phyloP scores from a whole-genome alignment of 1,140 invertebrate species.

The Atta cephalotes region DNA sequence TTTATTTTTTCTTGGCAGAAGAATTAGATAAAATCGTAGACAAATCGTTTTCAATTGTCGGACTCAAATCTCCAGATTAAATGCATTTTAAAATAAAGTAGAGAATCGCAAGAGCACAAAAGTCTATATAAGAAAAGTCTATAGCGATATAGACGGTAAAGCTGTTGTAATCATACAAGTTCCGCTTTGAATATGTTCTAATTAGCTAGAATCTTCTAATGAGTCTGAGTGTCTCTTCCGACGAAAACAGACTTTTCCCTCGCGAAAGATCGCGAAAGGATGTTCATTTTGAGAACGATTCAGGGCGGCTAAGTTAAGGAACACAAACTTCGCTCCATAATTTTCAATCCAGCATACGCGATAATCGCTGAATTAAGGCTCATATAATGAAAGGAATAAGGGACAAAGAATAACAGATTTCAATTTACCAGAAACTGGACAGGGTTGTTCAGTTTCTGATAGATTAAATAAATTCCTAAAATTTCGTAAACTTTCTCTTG shows the following conservation, averaged over 20 bases:
- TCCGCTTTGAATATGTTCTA: neutral
- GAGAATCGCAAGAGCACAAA: neutral
- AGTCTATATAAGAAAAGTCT: neutral
- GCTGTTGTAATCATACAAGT: neutral
- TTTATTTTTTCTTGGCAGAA: neutral
- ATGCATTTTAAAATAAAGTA: neutral
- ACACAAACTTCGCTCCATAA: neutral
- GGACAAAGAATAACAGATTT: too few relatives aligned
- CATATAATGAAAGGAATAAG: too few relatives aligned
- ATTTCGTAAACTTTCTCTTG: too few relatives aligned
- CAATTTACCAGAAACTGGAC: too few relatives aligned
- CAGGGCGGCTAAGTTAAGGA: neutral
- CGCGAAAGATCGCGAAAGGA: neutral
- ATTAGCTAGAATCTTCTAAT: conserved; percentile 27
- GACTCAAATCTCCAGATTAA: neutral
- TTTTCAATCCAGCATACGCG: neutral
- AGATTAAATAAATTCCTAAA: too few relatives aligned
- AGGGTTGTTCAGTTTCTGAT: too few relatives aligned
- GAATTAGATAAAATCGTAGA: neutral
- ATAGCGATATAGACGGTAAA: neutral
- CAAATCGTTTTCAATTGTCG: neutral
- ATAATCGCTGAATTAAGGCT: too few relatives aligned
- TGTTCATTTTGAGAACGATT: neutral
- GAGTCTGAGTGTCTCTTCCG: neutral
- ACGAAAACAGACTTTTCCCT: neutral